Base-by-base conservation (phyloP, 1,140 invertebrate genomes). In the Lucilia cuprina region DNA sequence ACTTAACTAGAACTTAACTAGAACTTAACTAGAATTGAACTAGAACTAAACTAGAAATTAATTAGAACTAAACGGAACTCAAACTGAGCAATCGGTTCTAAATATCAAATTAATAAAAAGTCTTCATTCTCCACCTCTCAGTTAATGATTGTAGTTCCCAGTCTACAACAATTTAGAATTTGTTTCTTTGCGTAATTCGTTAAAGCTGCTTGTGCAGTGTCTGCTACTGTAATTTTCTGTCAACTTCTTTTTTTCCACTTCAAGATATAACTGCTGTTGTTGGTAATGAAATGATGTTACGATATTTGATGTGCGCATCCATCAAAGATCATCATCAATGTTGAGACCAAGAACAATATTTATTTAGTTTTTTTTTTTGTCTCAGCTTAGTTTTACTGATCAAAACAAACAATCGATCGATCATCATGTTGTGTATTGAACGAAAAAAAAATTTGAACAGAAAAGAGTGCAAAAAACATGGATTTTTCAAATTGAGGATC, bases 391-490 rank as follows among this genome's bases (percentile, higher is more conserved):
- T 49, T 80, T 80, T 80, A n/a, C 19, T 25, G 77, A 80, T 80
- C 41, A 80, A 19, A 21, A 47, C 41, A 80, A 80, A 80, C 77
- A 80, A 80, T 80, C 77, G 75, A 78, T 78, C 75, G 77, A 80
- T 80, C 77, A 80, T 80, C 77, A 12, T 80, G 77, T 80, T 34
- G 21, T 78, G 34, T 55, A 55, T 55, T 55, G 50, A 41, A 41
- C 5, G 7, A 5, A 41, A 10, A 41, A 41, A 60, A 60, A 60
- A n/a, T n/a, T 17, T n/a, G 55, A n/a, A 60, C 55, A 60, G 41
- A 50, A 80, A 80, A 80, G n/a, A 80, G 77, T 80, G 77, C 77
- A 80, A 80, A 80, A 80, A 80, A 80, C 77, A 80, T 80, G 77
- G 77, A 80, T 80, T 80, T 80, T 80, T 80, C 41, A 80, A 80